phyloP scores from a whole-genome alignment of 2,888 invertebrate species.

The Drosophila neutralis region DNA sequence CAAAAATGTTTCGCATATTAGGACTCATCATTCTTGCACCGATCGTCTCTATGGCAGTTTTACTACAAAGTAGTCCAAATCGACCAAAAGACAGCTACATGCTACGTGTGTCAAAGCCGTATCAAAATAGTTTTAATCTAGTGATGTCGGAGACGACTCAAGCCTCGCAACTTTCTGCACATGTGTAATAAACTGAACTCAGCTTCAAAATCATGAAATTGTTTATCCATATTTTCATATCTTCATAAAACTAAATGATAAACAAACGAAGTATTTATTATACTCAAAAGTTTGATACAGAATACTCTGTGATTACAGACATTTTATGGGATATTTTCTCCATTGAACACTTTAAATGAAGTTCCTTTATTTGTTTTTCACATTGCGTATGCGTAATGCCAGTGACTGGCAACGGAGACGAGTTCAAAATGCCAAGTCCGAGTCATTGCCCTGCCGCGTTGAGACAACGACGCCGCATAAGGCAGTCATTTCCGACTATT shows the following conservation, averaged over 20 bases:
- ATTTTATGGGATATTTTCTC: not conserved
- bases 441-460: conserved; percentile 63
- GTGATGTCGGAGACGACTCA: too few species aligned
- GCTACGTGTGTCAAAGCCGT: too few species aligned
- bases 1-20: not conserved
- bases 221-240: not conserved
- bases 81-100: not conserved
- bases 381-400: conserved; percentile 69
- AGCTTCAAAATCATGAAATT: not conserved
- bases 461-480: conserved; percentile 51
- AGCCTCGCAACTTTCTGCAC: too few species aligned
- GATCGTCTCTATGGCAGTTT: not conserved
- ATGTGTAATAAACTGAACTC: not conserved
- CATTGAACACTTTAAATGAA: not conserved
- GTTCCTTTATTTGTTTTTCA: too few species aligned
- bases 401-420: conserved; percentile 3
- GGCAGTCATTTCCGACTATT: conserved; percentile 49
- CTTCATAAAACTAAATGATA: not conserved
- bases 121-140: not conserved
- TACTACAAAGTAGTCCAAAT: not conserved
- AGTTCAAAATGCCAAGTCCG: conserved; percentile 53
- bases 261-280: too few species aligned
- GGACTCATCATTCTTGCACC: not conserved
- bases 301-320: not conserved
- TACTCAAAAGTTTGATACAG: not conserved